phyloP scores from a whole-genome alignment of 2,797 vertebrate species.

The Serranus cabrilla region DNA sequence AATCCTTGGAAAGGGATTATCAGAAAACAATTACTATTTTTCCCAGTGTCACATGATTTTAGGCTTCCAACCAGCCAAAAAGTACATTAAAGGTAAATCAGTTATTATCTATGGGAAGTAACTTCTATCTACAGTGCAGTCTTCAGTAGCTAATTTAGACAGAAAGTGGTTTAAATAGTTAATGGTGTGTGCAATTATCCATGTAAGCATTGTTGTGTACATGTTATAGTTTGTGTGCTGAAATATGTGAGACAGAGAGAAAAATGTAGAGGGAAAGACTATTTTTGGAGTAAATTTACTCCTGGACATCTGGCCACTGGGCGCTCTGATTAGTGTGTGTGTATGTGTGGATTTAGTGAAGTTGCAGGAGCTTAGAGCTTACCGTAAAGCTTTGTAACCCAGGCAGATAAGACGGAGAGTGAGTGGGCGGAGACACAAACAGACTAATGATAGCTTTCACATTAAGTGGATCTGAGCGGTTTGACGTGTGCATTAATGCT shows the following conservation, averaged over 20 bases:
- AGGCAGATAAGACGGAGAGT: conserved; percentile 63
- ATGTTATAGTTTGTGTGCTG: neutral
- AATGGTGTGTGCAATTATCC: neutral
- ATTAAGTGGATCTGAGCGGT: conserved; percentile 56
- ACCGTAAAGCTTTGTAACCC: conserved; percentile 68
- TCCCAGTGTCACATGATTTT: neutral
- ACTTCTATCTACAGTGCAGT: neutral
- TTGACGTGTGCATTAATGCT: conserved; percentile 30
- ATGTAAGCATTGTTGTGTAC: neutral
- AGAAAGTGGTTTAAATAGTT: conserved; percentile 11
- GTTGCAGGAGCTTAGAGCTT: conserved; percentile 75
- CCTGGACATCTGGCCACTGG: conserved; percentile 61
- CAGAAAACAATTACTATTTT: neutral
- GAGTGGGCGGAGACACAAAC: conserved; percentile 54
- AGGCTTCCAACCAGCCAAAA: neutral
- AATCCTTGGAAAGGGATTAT: conserved; percentile 1
- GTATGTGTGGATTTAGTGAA: conserved; percentile 67
- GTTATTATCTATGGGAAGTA: neutral
- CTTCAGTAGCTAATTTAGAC: neutral
- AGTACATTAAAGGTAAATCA: conserved; percentile 5
- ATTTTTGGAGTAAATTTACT: conserved; percentile 54
- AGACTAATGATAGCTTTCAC: conserved; percentile 57
- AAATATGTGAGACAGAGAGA: conserved; percentile 2
- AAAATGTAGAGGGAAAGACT: conserved; percentile 25
- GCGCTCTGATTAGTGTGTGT: conserved; percentile 44